Conservation (phyloP, 23 tunicate species). For the Clavelina lepadiformis region DNA sequence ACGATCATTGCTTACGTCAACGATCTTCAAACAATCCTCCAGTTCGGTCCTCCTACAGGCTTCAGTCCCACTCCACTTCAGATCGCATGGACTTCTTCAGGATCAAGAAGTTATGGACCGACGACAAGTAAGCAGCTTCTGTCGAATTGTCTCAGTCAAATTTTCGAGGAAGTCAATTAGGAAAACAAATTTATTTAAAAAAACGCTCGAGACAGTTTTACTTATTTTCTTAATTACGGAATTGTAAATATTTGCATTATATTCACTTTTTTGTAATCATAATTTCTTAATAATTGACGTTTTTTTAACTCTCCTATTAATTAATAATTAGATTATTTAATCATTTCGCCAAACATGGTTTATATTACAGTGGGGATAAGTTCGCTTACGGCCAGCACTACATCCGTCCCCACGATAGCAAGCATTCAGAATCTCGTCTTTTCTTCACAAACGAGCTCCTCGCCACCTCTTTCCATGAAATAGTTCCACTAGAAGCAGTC, state of each 20-base stretch:
- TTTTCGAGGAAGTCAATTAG: too few species aligned
- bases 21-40: constrained; percentile 41
- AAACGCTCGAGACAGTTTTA: too few species aligned
- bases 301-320: not conserved
- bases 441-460: constrained; percentile 82
- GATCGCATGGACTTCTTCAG: constrained; percentile 70
- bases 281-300: not conserved
- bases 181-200: too few species aligned
- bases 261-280: too few species aligned
- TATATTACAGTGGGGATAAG: constrained; percentile 75
- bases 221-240: too few species aligned
- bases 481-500: constrained; percentile 85
- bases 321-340: too few species aligned
- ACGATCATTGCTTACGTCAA: constrained; percentile 74
- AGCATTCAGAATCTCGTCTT: constrained; percentile 43
- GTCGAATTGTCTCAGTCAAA: too few species aligned
- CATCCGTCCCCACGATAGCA: constrained; percentile 78
- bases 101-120: constrained; percentile 88
- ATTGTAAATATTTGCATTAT: too few species aligned
- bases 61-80: constrained; percentile 45
- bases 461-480: constrained; percentile 78
- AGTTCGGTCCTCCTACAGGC: constrained; percentile 56
- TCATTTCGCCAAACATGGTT: not conserved
- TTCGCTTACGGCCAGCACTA: constrained; percentile 81
- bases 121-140: constrained; percentile 90